Conservation (phyloP, 2,888 invertebrate species). For the Stramonita haemastoma region DNA sequence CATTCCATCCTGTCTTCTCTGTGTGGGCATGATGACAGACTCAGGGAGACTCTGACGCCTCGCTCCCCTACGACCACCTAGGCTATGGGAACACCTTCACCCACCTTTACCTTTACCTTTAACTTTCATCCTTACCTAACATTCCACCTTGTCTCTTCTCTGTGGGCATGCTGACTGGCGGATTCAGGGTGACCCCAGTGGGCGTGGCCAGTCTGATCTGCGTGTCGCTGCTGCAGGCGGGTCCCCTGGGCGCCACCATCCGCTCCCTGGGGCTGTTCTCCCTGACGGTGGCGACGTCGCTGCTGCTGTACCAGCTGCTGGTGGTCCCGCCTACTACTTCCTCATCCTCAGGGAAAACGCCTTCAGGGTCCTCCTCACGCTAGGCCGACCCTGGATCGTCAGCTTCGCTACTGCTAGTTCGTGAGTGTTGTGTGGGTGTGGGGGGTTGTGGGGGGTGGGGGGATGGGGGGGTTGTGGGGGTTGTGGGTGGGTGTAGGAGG, state of each 20-base stretch:
- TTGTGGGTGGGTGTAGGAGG: too few relatives aligned
- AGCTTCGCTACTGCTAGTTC: conserved; percentile 64
- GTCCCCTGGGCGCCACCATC: conserved; percentile 48
- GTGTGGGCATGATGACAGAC: too few relatives aligned
- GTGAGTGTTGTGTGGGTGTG: conserved; percentile 51
- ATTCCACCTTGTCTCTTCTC: too few relatives aligned
- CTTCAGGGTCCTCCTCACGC: conserved; percentile 54
- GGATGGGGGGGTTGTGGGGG: too few relatives aligned
- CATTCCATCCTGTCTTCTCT: too few relatives aligned
- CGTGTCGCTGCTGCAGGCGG: conserved; percentile 50
- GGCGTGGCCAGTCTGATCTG: conserved; percentile 51
- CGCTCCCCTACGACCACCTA: too few relatives aligned
- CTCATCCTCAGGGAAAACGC: conserved; percentile 52
- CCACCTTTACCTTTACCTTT: too few relatives aligned
- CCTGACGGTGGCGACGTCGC: conserved; percentile 52
- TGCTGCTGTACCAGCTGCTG: conserved; percentile 52
- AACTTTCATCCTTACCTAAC: too few relatives aligned
- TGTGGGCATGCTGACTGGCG: too few relatives aligned
- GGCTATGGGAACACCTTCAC: too few relatives aligned
- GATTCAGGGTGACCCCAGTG: background rate
- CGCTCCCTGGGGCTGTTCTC: conserved; percentile 56
- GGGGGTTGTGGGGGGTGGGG: too few relatives aligned
- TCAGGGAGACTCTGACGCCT: too few relatives aligned
- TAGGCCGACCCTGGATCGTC: conserved; percentile 62
- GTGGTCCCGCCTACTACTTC: conserved; percentile 54